Evolutionary conservation across 2,797 vertebrate species (phyloP).

Genomic region (Hemitrygon akajei): DNA sequence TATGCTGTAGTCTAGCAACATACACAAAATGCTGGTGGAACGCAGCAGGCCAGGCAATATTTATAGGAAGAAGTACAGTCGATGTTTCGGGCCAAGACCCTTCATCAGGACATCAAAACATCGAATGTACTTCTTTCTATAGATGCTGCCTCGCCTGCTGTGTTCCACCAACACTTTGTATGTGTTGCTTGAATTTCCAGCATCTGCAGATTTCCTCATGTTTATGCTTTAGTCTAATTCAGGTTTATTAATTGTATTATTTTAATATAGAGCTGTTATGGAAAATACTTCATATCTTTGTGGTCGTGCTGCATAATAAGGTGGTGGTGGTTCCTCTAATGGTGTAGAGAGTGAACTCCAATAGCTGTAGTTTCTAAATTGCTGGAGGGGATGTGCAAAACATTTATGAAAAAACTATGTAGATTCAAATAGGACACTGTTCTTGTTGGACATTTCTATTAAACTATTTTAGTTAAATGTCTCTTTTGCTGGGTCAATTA

Average conservation of each 20-base stretch:
- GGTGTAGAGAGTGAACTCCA: background rate
- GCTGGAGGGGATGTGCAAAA: background rate
- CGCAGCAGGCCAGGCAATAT: no score
- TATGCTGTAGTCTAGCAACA: no score
- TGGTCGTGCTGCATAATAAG: constrained; percentile 20
- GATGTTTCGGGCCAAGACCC: no score
- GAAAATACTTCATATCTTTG: background rate
- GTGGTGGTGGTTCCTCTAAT: background rate
- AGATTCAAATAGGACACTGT: background rate
- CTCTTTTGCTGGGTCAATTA: background rate
- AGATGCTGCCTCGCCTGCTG: no score
- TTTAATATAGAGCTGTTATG: background rate
- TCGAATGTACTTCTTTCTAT: no score
- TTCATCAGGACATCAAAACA: no score
- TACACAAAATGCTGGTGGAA: no score
- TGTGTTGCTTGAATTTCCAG: no score
- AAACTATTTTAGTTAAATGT: constrained; percentile 7
- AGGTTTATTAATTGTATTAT: background rate
- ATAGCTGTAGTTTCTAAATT: background rate
- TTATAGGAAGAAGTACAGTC: no score
- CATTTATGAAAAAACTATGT: background rate
- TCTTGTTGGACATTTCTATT: background rate
- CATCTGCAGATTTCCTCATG: no score
- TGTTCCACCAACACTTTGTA: no score
- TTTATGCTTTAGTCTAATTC: no score